phyloP scores from a whole-genome alignment of 2,797 vertebrate species.

The Valencia hispanica region DNA sequence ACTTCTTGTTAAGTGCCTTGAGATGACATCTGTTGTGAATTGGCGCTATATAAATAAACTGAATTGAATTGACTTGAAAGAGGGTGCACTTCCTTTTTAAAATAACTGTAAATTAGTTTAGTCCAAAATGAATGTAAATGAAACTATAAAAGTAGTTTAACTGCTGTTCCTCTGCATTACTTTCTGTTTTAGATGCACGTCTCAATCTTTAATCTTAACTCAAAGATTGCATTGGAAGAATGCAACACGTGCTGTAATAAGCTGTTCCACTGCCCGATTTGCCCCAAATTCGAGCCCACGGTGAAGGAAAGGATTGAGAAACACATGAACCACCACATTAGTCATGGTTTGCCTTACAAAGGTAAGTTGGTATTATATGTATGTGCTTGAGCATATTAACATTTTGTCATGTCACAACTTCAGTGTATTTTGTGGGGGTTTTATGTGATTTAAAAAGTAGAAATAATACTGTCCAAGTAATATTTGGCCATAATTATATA shows the following conservation, averaged over 20 bases:
- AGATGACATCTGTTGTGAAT: no score
- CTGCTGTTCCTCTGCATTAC: background rate
- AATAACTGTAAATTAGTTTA: background rate
- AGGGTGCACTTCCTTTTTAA: background rate
- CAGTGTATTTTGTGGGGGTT: background rate
- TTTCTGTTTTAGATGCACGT: background rate
- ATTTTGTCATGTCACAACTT: background rate
- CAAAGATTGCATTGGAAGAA: slow-evolving; percentile 12
- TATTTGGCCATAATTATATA: background rate
- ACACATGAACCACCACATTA: slow-evolving; percentile 8
- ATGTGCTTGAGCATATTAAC: background rate
- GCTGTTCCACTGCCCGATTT: slow-evolving; percentile 4
- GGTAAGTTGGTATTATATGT: background rate
- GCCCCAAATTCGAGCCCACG: background rate
- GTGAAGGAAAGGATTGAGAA: slow-evolving; percentile 4
- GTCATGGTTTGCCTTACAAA: slow-evolving; percentile 7
- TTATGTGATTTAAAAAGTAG: background rate
- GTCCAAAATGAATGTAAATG: background rate
- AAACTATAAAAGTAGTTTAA: background rate
- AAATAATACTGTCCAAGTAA: background rate
- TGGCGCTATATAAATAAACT: no score
- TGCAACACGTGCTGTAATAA: slow-evolving; percentile 50
- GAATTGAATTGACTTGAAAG: no score
- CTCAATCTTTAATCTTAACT: slow-evolving; percentile 3
- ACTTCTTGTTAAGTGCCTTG: no score